Percentiles rank a stretch among this genome's conserved stretches.
Conservation (phyloP, 2,797 vertebrate species). For the Meriones psammophilus region DNA sequence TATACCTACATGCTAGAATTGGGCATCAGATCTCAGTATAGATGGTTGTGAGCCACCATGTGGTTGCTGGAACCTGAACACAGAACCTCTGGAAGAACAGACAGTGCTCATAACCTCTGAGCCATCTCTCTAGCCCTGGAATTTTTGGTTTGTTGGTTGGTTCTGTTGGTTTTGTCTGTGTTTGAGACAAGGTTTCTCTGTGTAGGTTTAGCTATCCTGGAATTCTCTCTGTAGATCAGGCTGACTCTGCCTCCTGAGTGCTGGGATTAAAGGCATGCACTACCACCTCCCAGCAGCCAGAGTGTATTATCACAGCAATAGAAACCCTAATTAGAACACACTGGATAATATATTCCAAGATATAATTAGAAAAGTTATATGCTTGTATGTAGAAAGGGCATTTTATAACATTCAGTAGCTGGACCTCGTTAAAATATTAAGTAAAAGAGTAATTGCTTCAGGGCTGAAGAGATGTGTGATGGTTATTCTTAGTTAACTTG, state of each 20-base stretch:
- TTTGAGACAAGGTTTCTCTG: neutral
- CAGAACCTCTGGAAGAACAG: too few relatives aligned
- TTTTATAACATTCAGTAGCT: slow-evolving; percentile 14
- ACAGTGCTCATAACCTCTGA: too few relatives aligned
- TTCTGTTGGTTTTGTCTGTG: neutral
- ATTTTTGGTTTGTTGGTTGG: neutral
- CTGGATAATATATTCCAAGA: neutral
- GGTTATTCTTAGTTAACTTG: neutral
- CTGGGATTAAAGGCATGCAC: neutral
- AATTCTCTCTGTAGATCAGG: neutral
- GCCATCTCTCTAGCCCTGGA: too few relatives aligned
- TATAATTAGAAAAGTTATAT: neutral
- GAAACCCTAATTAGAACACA: neutral
- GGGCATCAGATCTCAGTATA: too few relatives aligned
- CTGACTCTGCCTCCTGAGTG: neutral
- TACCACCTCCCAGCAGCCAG: neutral
- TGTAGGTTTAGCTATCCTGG: neutral
- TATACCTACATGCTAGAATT: too few relatives aligned
- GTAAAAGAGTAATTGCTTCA: slow-evolving; percentile 27
- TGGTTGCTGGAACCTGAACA: too few relatives aligned
- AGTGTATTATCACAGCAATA: neutral
- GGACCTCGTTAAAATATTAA: neutral
- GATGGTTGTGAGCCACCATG: too few relatives aligned
- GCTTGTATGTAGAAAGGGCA: neutral
- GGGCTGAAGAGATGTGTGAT: neutral